Conservation (phyloP, 2,113 vertebrate genomes). For the Strix uralensis region DNA sequence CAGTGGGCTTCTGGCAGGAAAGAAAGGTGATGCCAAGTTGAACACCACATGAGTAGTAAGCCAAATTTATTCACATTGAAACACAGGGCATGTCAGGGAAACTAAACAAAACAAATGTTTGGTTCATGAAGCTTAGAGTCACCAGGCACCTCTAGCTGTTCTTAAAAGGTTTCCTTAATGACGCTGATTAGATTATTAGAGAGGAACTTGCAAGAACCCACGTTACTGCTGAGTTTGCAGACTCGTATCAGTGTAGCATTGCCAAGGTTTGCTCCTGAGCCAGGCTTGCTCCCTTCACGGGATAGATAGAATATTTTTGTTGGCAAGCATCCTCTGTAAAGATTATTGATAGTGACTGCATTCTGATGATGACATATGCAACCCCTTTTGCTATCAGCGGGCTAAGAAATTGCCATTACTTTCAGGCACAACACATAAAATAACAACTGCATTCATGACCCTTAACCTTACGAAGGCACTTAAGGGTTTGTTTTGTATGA, state of each 20-base stretch:
- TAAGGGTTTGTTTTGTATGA: background rate
- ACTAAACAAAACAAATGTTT: background rate
- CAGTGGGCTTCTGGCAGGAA: background rate
- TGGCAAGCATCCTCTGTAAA: background rate
- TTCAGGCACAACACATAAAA: background rate
- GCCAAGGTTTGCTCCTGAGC: background rate
- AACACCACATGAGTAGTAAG: background rate
- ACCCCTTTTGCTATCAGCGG: background rate
- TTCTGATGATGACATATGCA: background rate
- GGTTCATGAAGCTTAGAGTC: background rate
- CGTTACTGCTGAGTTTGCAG: background rate
- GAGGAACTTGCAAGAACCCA: background rate
- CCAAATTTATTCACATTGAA: background rate
- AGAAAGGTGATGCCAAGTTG: background rate
- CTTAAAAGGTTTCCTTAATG: slow-evolving; percentile 17
- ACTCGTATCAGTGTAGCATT: background rate
- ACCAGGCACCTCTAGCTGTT: background rate
- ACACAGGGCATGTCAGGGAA: background rate
- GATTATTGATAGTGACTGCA: background rate
- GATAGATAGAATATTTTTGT: background rate
- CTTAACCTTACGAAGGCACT: background rate
- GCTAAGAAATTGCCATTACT: background rate
- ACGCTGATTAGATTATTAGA: background rate
- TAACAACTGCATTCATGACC: background rate
- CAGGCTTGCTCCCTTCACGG: background rate